A percentile compares a stretch with the other conserved stretches of the same genome.
Evolutionary conservation across 2,113 vertebrate species (phyloP).

Genomic region (Microcebus jonahi): DNA sequence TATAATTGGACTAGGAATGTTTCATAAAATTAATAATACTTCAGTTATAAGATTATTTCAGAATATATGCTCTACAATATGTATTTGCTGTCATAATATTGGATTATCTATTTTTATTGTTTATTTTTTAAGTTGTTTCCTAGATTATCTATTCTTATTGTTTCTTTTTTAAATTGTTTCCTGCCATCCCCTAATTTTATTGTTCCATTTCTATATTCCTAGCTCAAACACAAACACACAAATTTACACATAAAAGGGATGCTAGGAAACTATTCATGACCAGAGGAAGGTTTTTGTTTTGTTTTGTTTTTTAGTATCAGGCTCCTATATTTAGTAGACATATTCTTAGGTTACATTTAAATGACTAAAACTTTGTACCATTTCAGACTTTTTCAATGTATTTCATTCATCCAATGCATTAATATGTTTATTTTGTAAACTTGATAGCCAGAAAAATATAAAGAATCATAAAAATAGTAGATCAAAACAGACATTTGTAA

Average conservation of each 20-base stretch:
- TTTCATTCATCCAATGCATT: neutral
- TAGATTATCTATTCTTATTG: neutral
- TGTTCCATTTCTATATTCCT: neutral
- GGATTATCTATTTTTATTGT: neutral
- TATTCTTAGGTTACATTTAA: constrained; percentile 17
- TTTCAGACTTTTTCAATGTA: constrained; percentile 32
- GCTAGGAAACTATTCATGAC: neutral
- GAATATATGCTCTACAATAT: constrained; percentile 30
- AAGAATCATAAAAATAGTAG: constrained; percentile 20
- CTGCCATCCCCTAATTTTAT: neutral
- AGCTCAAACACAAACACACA: constrained; percentile 22
- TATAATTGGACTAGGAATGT: neutral
- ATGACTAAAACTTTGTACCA: neutral
- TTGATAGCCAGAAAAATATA: neutral
- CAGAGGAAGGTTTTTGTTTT: neutral
- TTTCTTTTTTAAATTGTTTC: neutral
- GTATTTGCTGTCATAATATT: neutral
- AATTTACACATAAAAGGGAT: neutral
- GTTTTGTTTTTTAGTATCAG: neutral
- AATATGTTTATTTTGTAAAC: neutral
- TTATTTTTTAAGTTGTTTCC: neutral
- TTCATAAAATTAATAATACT: constrained; percentile 25
- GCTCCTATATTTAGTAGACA: neutral
- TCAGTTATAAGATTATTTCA: neutral
- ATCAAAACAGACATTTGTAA: neutral